Conservation (phyloP, 2,113 vertebrate species). For the Dipodomys stephensi region DNA sequence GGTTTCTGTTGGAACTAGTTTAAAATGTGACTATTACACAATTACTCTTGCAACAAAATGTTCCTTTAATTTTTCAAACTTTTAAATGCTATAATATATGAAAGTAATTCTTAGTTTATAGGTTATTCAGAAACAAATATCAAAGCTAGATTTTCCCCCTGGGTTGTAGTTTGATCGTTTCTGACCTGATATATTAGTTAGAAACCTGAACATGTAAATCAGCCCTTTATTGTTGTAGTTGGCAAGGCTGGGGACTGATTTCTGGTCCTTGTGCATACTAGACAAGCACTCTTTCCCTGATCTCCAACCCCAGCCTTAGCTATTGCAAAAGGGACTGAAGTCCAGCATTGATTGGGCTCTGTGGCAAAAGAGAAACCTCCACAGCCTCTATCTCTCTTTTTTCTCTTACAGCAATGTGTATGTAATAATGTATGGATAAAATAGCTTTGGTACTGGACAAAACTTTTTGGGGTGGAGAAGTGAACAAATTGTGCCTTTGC, state of each 20-base stretch:
- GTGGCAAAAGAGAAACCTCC: neutral
- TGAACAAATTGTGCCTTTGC: neutral
- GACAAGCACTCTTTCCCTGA: neutral
- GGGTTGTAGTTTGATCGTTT: neutral
- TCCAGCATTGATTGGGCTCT: neutral
- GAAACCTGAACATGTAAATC: neutral
- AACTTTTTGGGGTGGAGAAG: neutral
- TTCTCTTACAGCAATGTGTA: neutral
- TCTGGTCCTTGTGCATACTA: neutral
- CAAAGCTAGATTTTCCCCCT: neutral
- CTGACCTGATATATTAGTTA: neutral
- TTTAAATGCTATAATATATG: neutral
- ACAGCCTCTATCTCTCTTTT: too few relatives aligned
- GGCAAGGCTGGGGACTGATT: neutral
- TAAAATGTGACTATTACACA: neutral
- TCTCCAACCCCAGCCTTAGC: neutral
- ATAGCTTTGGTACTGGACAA: neutral
- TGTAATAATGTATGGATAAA: neutral
- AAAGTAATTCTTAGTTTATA: neutral
- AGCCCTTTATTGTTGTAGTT: neutral
- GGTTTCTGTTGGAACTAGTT: neutral
- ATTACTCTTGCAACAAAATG: neutral
- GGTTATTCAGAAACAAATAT: neutral
- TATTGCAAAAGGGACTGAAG: neutral
- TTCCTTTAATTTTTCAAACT: neutral